Conservation (phyloP, 92 coral and sea anemone species). For the Isaurus tuberculatus region DNA sequence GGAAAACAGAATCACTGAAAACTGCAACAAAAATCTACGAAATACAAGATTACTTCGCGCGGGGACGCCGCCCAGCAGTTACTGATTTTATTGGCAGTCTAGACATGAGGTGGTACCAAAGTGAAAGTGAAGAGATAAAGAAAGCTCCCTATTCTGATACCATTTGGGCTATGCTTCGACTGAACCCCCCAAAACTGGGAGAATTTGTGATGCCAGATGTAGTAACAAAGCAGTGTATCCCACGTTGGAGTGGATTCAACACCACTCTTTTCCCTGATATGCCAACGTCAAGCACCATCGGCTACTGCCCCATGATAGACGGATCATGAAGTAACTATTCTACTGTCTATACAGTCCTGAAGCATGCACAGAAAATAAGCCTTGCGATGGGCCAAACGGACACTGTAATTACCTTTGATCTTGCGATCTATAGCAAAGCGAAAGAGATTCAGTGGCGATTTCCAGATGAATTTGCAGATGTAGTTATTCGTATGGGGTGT, state of each 20-base stretch:
- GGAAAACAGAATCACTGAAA: constrained; percentile 6
- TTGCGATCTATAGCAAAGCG: not conserved
- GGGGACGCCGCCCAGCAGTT: constrained; percentile 48
- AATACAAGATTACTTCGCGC: constrained; percentile 41
- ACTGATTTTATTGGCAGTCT: not conserved
- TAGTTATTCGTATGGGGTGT: constrained; percentile 1
- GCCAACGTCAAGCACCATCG: constrained; percentile 22
- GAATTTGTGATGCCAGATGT: constrained; percentile 17
- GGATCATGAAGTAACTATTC: not conserved
- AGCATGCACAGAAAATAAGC: constrained; percentile 22
- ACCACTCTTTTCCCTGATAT: constrained; percentile 42
- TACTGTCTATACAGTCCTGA: constrained; percentile 18
- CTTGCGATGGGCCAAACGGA: constrained; percentile 19
- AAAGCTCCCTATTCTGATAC: not conserved
- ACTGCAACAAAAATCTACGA: constrained; percentile 26
- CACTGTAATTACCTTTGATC: constrained; percentile 58
- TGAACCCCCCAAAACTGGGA: constrained; percentile 33
- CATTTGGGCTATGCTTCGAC: constrained; percentile 44
- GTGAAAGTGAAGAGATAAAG: constrained; percentile 45
- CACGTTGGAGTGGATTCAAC: constrained; percentile 21
- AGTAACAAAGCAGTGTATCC: constrained; percentile 3
- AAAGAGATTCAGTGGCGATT: constrained; percentile 4
- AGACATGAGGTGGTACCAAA: constrained; percentile 31
- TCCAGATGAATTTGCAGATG: not conserved
- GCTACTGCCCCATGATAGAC: constrained; percentile 49